Evolutionary conservation across 2,888 invertebrate species (phyloP), one percentile per base, ranked within the genome.

Genomic region (Asteroscopus sphinx): DNA sequence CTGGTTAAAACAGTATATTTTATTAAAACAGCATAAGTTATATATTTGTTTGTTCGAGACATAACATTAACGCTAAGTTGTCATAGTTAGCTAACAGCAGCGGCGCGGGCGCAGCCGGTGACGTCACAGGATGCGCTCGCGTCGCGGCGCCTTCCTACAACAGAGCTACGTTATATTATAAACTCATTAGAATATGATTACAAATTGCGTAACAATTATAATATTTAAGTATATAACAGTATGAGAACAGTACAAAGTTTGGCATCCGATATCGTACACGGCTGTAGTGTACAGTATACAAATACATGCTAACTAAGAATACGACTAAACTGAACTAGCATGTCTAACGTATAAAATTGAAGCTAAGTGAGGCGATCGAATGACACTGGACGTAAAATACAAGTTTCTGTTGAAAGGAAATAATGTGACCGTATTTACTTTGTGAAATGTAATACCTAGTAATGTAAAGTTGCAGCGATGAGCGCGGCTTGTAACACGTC

Each of bases 1-100:
- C 82, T 88, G 86, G 81, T 88, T 90, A 87, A 90, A 88, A 89
- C 73, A 66, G 59, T 81, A 78, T 80, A 82, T 83, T 66, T 65
- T 56, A 58, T 71, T 64, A 68, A 80, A 82, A 83, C 81, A 80
- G 62, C 78, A 68, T 77, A 44, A 44, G 69, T 73, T 69, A 26
- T 2, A 68, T 46, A 68, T 68, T 68, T 53, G 37, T 49, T 62
- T 57, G 48, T 57, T 58, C 37, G 45, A 59, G 44, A 56, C 49
- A 52, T 56, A 40, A 39, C 44, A 45, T 68, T 54, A 56, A 53
- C 45, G 35, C 35, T 47, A 40, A 21, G 17, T 33, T 41, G 48
- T 45, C 44, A 26, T 21, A 21, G 2, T 21, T 32, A 44, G 33
- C n/a, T 2, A n/a, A 12, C 12, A 16, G 7, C 9, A 2, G 32